Evolutionary conservation across 2,113 vertebrate species (phyloP), one percentile per base, ranked within the genome.

Genomic region (Axis porcinus): DNA sequence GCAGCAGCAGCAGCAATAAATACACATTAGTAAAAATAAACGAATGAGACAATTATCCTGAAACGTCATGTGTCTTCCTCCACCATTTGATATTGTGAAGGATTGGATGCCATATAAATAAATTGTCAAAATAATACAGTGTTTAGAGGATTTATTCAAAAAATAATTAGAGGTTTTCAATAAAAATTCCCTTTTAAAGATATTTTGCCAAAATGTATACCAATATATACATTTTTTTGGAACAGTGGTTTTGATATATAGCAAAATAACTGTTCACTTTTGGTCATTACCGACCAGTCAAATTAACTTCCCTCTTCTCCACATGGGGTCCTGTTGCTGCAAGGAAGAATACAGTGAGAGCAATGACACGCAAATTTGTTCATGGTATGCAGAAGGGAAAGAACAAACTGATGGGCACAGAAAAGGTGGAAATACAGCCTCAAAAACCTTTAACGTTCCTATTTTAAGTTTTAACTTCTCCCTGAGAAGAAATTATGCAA

Each of bases 11-110:
- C 83, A 95, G 86, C 91, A 93, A 74, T 84, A 96, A 94, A 94
- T 86, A 87, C 93, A 82, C 54, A 91, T 97, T 94, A 97, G 91
- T 97, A 97, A 97, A 97, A 98, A 97, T 82, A 96, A 97, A 94
- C 89, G 5, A 97, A 91, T 89, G 94, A 95, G 96, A 96, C 70
- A 98, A 90, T 92, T 95, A 58, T 97, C 52, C 86, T 83, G 76
- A 81, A 95, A 91, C 9, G 7, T 90, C 70, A 76, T 64, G 79
- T 95, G 58, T 93, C 94, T 95, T 93, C 94, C 94, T 86, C 81
- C 89, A 89, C 62, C 40, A 62, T 58, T 92, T 94, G 74, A 17
- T 57, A 91, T 52, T 92, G 47, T 94, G 93, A 97, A 97, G 74
- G 79, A 27, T 23, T 64, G 60, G 76, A n/a, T 67, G 67, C 76